Conservation (phyloP, 1,140 invertebrate genomes). For the Ceratosolen solmsi region DNA sequence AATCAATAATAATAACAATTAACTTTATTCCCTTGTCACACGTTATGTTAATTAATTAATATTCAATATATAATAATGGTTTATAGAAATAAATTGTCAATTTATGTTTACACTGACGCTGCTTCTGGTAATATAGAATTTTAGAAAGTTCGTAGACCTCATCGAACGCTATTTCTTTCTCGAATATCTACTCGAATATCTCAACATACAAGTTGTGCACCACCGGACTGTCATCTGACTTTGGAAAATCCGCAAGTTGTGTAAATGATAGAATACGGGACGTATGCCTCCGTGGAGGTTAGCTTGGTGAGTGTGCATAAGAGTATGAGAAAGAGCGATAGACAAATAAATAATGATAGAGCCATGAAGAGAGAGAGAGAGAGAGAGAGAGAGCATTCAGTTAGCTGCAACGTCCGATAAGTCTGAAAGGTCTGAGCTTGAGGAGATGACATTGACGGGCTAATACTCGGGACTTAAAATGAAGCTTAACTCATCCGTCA, state of each 20-base stretch:
- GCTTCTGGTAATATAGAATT: too few relatives aligned
- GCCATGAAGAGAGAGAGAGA: conserved; percentile 20
- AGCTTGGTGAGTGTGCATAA: neutral
- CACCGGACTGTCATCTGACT: conserved; percentile 1
- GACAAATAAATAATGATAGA: conserved; percentile 26
- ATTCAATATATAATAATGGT: too few relatives aligned
- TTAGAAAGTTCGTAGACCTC: neutral
- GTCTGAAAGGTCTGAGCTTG: conserved; percentile 70
- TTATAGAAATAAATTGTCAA: too few relatives aligned
- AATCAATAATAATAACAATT: too few relatives aligned
- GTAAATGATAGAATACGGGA: conserved; percentile 3
- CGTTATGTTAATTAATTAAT: too few relatives aligned
- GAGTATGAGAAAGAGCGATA: neutral
- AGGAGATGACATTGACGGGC: conserved; percentile 73
- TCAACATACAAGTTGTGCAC: neutral
- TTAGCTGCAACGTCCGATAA: conserved; percentile 70
- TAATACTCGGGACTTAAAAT: conserved; percentile 71
- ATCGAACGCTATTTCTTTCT: neutral
- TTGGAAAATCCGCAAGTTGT: conserved; percentile 27
- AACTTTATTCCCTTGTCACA: too few relatives aligned
- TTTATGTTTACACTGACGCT: too few relatives aligned
- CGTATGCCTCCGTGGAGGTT: neutral
- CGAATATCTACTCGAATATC: neutral
- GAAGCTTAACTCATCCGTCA: conserved; percentile 73
- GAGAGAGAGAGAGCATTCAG: conserved; percentile 39